phyloP scores from a whole-genome alignment of 2,797 vertebrate genomes.

The Agapornis canus region DNA sequence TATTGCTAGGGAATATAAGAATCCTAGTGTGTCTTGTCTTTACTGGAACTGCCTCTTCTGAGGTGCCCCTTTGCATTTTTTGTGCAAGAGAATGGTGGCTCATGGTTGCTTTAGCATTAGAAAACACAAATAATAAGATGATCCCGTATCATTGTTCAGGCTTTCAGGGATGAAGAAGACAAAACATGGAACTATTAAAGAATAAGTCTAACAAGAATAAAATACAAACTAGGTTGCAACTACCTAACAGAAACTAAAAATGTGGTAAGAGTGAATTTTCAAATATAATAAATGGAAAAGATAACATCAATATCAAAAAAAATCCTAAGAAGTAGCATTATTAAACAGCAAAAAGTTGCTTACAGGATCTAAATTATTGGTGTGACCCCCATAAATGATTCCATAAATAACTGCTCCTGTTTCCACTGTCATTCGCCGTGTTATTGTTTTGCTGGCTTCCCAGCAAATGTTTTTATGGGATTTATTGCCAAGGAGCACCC shows the following conservation, averaged over 20 bases:
- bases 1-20: neutral
- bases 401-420: neutral
- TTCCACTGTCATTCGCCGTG: neutral
- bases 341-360: neutral
- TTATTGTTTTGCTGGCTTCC: neutral
- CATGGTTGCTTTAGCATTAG: neutral
- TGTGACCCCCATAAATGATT: neutral
- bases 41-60: neutral
- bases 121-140: neutral
- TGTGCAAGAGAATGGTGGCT: neutral
- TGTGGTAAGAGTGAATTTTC: neutral
- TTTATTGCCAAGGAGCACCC: neutral
- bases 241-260: neutral
- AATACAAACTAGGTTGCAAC: neutral
- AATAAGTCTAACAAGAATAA: neutral
- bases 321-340: neutral
- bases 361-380: neutral
- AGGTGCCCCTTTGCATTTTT: neutral
- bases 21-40: neutral
- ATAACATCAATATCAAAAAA: neutral
- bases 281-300: neutral
- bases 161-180: neutral
- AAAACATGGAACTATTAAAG: neutral
- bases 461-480: neutral
- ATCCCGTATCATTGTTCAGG: neutral